These are phyloP conservation scores for Drosophila ercepeae DNA, from an alignment of 1,140 invertebrate genomes.

Conservation along the genomic window DNA sequence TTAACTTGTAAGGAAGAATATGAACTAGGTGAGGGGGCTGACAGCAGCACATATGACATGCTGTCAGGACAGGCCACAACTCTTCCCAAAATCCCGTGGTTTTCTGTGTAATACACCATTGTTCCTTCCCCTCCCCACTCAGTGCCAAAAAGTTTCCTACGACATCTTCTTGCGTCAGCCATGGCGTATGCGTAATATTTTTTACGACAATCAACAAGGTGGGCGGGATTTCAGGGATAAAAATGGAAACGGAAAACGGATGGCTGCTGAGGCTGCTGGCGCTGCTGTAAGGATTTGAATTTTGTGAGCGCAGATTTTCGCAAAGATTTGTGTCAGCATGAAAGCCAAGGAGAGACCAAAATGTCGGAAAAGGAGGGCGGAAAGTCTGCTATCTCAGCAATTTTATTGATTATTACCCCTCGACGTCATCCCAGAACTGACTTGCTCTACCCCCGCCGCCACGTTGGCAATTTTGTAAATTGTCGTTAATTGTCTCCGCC, in stretches of 20 bases:
- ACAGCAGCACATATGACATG: constrained; percentile 22
- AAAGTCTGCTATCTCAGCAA: constrained; percentile 63
- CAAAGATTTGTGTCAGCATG: constrained; percentile 73
- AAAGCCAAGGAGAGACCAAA: constrained; percentile 34
- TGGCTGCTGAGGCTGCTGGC: neutral
- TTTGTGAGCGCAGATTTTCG: constrained; percentile 61
- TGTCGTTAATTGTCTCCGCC: constrained; percentile 63
- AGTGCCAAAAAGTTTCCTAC: constrained; percentile 21
- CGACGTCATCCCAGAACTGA: constrained; percentile 3
- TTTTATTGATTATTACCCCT: constrained; percentile 71
- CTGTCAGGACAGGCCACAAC: constrained; percentile 51
- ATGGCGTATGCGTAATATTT: constrained; percentile 79
- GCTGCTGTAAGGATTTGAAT: constrained; percentile 37
- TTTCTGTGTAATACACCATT: constrained; percentile 40
- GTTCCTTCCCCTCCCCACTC: constrained; percentile 5
- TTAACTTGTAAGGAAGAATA: constrained; percentile 56
- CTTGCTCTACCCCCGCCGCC: too few relatives aligned
- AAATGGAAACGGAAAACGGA: constrained; percentile 2
- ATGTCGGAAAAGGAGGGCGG: constrained; percentile 4
- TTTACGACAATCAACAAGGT: constrained; percentile 68
- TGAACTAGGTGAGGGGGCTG: constrained; percentile 11
- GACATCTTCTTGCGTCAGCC: constrained; percentile 56
- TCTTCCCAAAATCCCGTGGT: constrained; percentile 51
- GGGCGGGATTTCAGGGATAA: neutral
- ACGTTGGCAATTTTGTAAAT: constrained; percentile 66